phyloP scores from a whole-genome alignment of 2,888 invertebrate genomes.

The Odontocerum albicorne region DNA sequence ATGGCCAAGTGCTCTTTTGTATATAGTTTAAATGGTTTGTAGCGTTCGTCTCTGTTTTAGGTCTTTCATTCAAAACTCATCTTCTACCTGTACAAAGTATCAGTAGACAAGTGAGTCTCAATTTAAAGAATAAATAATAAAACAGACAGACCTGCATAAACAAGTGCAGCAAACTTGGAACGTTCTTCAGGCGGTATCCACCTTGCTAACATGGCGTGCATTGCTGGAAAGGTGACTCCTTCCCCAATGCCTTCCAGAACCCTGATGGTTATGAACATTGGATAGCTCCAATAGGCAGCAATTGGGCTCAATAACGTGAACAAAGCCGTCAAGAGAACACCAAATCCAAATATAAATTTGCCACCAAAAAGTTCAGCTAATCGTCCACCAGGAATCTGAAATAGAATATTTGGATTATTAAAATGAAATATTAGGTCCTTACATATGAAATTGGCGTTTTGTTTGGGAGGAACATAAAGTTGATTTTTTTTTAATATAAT shows the following conservation, averaged over 20 bases:
- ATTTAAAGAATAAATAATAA: too few relatives aligned
- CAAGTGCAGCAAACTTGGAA: conserved; percentile 85
- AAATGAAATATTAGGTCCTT: too few relatives aligned
- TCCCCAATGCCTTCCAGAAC: conserved; percentile 84
- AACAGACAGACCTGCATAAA: conserved; percentile 80
- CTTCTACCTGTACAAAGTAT: too few relatives aligned
- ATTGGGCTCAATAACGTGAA: conserved; percentile 83
- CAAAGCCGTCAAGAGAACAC: conserved; percentile 77
- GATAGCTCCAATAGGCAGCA: conserved; percentile 69
- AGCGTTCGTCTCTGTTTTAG: too few relatives aligned
- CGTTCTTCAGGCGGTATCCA: conserved; percentile 94
- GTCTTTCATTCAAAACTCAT: too few relatives aligned
- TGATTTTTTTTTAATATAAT: too few relatives aligned
- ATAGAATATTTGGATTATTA: background rate
- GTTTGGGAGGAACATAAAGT: too few relatives aligned
- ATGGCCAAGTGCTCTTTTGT: too few relatives aligned
- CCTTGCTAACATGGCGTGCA: conserved; percentile 89
- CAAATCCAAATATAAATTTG: conserved; percentile 82
- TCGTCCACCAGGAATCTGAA: conserved; percentile 69
- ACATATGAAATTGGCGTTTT: too few relatives aligned
- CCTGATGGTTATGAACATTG: conserved; percentile 73
- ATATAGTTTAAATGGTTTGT: too few relatives aligned
- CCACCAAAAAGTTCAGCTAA: conserved; percentile 86
- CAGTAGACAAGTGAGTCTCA: too few relatives aligned
- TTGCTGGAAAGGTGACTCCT: conserved; percentile 90